Percentiles rank a stretch among this genome's conserved stretches.
Evolutionary conservation across 2,113 vertebrate species (phyloP).

Genomic region (Ia io): DNA sequence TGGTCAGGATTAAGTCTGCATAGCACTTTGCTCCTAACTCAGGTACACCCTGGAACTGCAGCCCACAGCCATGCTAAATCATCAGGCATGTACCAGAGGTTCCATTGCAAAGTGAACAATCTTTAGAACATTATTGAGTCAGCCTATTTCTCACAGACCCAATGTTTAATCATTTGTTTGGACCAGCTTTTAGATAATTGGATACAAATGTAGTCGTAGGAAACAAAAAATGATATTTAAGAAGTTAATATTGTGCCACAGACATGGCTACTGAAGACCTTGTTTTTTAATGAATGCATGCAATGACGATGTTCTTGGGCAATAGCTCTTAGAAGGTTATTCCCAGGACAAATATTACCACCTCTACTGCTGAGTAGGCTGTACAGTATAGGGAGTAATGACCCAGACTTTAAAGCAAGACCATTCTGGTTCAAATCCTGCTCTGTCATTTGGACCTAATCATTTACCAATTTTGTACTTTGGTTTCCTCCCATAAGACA

Average conservation of each 20-base stretch:
- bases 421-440: neutral
- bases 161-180: conserved; percentile 53
- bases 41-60: neutral
- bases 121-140: neutral
- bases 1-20: neutral
- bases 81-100: neutral
- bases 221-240: conserved; percentile 39
- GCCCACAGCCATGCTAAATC: neutral
- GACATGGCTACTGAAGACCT: neutral
- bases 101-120: neutral
- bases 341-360: neutral
- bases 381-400: neutral
- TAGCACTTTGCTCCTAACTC: neutral
- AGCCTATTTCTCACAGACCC: conserved; percentile 39
- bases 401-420: neutral
- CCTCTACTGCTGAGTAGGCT: neutral
- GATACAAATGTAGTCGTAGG: conserved; percentile 44
- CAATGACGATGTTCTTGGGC: neutral
- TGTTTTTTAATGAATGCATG: conserved; percentile 48
- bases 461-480: neutral
- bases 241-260: neutral
- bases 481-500: neutral
- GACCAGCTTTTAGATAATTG: conserved; percentile 46
- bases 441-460: neutral
- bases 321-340: neutral